These are phyloP conservation scores for Drosophila ananassae DNA, from an alignment of 1,140 invertebrate genomes.

Conservation along the genomic window DNA sequence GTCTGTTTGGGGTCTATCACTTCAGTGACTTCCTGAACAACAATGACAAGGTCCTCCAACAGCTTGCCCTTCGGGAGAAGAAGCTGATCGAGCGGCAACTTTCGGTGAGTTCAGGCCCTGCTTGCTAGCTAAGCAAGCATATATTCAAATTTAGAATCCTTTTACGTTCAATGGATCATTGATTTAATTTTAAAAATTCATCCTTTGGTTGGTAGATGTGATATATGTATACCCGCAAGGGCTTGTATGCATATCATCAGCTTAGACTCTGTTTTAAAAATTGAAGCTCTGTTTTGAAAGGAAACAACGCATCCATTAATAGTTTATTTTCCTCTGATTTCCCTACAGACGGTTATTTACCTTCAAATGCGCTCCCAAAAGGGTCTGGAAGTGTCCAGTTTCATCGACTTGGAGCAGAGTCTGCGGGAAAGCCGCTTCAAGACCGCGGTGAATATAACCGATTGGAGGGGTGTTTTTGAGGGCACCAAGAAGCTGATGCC, in stretches of 20 bases:
- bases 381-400: constrained; percentile 48
- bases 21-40: constrained; percentile 21
- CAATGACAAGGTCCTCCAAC: constrained; percentile 34
- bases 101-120: constrained; percentile 46
- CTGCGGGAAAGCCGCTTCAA: constrained; percentile 17
- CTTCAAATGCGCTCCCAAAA: constrained; percentile 28
- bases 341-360: constrained; percentile 46
- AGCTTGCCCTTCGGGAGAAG: constrained; percentile 43
- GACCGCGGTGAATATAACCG: constrained; percentile 1
- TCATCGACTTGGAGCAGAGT: constrained; percentile 53
- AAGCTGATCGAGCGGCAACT: constrained; percentile 34
- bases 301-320: too few relatives aligned
- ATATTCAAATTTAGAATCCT: neutral
- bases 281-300: too few relatives aligned
- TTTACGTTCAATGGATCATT: too few relatives aligned
- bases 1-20: neutral
- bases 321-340: neutral
- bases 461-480: constrained; percentile 53
- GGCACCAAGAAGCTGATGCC: constrained; percentile 34
- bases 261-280: too few relatives aligned
- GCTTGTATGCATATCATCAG: too few relatives aligned
- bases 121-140: too few relatives aligned
- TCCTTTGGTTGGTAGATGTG: too few relatives aligned
- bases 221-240: too few relatives aligned
- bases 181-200: too few relatives aligned